A percentile compares a stretch with the other conserved stretches of the same genome.
Evolutionary conservation across 2,797 vertebrate species (phyloP).

Genomic region (Neostethus bicornis): DNA sequence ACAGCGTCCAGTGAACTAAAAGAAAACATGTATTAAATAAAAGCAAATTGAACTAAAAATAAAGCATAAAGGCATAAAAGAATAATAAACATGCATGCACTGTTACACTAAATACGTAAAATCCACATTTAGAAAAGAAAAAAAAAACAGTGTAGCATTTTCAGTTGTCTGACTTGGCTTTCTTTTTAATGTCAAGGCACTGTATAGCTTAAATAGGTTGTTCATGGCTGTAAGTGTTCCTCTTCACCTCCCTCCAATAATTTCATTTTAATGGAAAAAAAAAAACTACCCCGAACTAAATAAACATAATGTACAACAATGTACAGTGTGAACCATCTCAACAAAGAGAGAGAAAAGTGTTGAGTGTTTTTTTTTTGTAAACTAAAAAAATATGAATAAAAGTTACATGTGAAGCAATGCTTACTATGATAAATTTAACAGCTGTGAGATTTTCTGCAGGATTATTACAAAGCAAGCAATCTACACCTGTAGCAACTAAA

Average conservation of each 20-base stretch:
- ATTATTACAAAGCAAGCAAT: slow-evolving; percentile 13
- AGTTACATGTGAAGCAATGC: slow-evolving; percentile 34
- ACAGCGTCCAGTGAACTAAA: slow-evolving; percentile 54
- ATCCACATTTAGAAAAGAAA: slow-evolving; percentile 42
- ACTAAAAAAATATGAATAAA: slow-evolving; percentile 13
- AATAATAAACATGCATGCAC: slow-evolving; percentile 63
- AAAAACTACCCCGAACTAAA: slow-evolving; percentile 45
- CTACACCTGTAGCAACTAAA: slow-evolving; percentile 5
- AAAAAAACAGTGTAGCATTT: slow-evolving; percentile 26
- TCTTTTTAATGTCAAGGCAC: slow-evolving; percentile 71
- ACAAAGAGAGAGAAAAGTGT: slow-evolving; percentile 28
- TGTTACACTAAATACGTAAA: slow-evolving; percentile 43
- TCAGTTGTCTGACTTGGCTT: slow-evolving; percentile 68
- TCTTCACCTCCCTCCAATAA: slow-evolving; percentile 55
- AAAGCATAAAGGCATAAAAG: slow-evolving; percentile 39
- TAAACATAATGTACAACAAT: slow-evolving; percentile 42
- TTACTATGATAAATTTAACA: slow-evolving; percentile 13
- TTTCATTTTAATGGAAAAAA: slow-evolving; percentile 31
- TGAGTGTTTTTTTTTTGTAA: slow-evolving; percentile 46
- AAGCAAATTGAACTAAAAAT: slow-evolving; percentile 45
- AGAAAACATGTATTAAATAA: slow-evolving; percentile 67
- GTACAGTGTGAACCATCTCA: slow-evolving; percentile 56
- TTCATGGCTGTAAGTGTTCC: slow-evolving; percentile 73
- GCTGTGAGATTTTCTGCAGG: slow-evolving; percentile 12
- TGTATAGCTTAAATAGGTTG: slow-evolving; percentile 71